phyloP scores from a whole-genome alignment of 2,113 vertebrate genomes.

The Grantiella picta region DNA sequence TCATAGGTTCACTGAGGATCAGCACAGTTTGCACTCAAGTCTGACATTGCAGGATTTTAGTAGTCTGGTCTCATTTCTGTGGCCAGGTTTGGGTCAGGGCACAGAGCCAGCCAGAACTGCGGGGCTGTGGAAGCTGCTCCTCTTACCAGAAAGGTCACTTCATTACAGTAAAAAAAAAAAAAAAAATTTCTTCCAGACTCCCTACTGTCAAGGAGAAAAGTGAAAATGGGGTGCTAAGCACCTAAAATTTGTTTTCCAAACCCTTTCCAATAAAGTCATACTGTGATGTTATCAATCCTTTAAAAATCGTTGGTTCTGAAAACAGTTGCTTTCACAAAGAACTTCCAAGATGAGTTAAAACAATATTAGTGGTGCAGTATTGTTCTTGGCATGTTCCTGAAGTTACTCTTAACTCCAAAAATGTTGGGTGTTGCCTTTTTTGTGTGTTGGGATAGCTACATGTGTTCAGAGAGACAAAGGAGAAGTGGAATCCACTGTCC shows the following conservation, averaged over 20 bases:
- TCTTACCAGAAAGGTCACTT: not conserved
- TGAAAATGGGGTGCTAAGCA: not conserved
- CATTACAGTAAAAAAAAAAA: not conserved
- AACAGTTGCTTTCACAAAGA: not conserved
- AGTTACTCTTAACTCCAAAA: not conserved
- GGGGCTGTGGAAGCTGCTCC: not conserved
- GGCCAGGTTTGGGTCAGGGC: not conserved
- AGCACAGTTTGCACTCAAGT: not conserved
- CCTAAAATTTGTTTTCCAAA: not conserved
- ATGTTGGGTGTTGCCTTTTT: not conserved
- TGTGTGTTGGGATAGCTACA: not conserved
- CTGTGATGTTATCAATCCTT: not conserved
- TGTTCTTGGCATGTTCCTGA: not conserved
- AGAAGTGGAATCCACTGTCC: fast-evolving
- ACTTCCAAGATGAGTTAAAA: not conserved
- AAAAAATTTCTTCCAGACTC: not conserved
- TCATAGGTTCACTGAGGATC: not conserved
- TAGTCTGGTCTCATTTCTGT: not conserved
- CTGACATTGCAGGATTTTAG: not conserved
- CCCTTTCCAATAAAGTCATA: not conserved
- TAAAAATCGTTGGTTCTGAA: not conserved
- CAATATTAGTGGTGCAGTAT: not conserved
- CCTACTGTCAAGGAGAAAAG: not conserved
- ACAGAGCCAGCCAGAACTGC: not conserved
- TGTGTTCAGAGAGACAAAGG: not conserved